Evolutionary conservation across 2,113 vertebrate genomes (phyloP).

Genomic region (Meleagris gallopavo): DNA sequence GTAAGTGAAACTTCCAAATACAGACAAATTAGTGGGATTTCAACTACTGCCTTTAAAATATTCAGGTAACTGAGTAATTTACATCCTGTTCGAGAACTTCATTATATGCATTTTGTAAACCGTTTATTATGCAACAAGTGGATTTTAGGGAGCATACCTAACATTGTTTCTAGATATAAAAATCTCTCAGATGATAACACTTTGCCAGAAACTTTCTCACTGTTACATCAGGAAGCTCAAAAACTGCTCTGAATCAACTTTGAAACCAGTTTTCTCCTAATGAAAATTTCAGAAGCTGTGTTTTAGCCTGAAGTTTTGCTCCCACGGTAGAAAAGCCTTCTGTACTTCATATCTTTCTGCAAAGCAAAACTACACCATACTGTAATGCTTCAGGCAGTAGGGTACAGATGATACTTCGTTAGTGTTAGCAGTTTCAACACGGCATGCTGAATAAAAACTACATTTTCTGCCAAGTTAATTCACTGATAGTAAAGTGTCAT

Average conservation of each 20-base stretch:
- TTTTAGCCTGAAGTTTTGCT: not conserved
- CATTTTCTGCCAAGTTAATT: not conserved
- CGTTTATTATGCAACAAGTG: not conserved
- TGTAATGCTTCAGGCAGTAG: not conserved
- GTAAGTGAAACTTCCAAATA: not conserved
- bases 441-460: not conserved
- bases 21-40: not conserved
- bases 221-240: not conserved
- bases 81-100: not conserved
- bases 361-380: not conserved
- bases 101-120: not conserved
- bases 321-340: not conserved
- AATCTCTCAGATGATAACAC: not conserved
- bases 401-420: not conserved
- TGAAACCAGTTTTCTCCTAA: slow-evolving; percentile 6
- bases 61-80: not conserved
- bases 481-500: not conserved
- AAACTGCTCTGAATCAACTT: not conserved
- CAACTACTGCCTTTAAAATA: not conserved
- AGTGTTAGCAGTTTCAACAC: not conserved
- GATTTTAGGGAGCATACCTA: not conserved
- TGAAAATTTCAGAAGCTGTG: not conserved
- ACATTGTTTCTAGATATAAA: not conserved
- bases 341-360: not conserved
- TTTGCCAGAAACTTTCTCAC: not conserved